Evolutionary conservation across 2,113 vertebrate genomes (phyloP).

Genomic region (Sturnus vulgaris): DNA sequence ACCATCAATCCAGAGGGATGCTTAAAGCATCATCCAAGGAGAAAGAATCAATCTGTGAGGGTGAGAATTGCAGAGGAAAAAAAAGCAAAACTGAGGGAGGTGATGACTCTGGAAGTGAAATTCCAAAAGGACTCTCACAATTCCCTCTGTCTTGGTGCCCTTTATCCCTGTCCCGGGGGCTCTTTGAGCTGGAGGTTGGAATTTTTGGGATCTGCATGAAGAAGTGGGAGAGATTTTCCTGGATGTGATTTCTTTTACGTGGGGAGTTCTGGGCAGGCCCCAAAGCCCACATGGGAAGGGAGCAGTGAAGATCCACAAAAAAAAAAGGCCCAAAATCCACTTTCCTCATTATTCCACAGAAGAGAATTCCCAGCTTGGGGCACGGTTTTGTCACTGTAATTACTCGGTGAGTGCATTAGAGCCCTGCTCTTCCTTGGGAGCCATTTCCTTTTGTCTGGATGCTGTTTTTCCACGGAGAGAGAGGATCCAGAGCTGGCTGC

Average conservation of each 20-base stretch:
- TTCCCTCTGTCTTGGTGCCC: not conserved
- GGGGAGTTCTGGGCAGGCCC: not conserved
- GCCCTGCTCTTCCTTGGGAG: not conserved
- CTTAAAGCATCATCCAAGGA: not conserved
- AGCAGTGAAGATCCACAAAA: not conserved
- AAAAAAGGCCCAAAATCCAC: not conserved
- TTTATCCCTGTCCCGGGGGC: not conserved
- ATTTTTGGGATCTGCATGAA: not conserved
- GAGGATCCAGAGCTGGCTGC: not conserved
- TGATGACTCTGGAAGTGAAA: not conserved
- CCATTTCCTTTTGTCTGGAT: not conserved
- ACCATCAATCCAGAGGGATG: not conserved
- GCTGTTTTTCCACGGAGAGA: not conserved
- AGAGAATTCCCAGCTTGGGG: not conserved
- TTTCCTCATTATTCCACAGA: not conserved
- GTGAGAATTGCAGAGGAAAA: not conserved
- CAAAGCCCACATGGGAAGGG: accelerated
- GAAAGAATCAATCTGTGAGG: accelerated
- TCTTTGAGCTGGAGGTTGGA: not conserved
- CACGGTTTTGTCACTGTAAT: not conserved
- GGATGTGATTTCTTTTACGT: accelerated
- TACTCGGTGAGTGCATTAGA: not conserved
- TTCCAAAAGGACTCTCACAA: accelerated
- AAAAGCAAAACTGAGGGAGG: not conserved
- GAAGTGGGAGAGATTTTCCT: not conserved